A percentile compares a stretch with the other conserved stretches of the same genome.
Evolutionary conservation across 2,797 vertebrate genomes (phyloP).

Genomic region (Enteromius radiatus): DNA sequence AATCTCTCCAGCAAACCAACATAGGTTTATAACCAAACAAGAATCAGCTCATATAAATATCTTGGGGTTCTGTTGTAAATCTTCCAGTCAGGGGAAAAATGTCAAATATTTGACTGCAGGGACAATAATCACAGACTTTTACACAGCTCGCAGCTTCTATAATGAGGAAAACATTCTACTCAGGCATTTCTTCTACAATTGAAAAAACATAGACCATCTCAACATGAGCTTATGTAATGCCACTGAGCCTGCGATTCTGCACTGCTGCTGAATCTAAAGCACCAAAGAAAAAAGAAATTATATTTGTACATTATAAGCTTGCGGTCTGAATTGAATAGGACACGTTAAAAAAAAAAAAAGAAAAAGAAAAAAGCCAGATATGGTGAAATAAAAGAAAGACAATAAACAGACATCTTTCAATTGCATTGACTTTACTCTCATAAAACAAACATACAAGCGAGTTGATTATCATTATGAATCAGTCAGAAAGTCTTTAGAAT

Average conservation of each 20-base stretch:
- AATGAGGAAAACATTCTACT: background rate
- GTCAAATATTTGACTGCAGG: background rate
- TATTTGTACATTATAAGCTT: background rate
- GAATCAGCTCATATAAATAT: background rate
- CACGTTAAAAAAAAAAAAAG: background rate
- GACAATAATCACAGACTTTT: background rate
- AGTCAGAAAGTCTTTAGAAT: background rate
- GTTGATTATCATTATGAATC: background rate
- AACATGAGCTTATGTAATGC: conserved; percentile 2
- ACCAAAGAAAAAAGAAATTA: background rate
- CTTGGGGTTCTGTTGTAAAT: background rate
- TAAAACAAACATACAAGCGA: background rate
- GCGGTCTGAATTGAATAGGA: background rate
- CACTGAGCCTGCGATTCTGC: background rate
- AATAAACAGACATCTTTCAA: background rate
- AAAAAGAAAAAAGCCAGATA: too few relatives aligned
- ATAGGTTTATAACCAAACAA: background rate
- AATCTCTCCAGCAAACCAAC: background rate
- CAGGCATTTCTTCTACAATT: background rate
- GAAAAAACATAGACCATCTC: background rate
- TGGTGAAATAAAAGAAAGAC: background rate
- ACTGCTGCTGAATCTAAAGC: background rate
- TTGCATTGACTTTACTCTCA: background rate
- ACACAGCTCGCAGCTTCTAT: background rate
- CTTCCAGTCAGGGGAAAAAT: background rate